A percentile compares a stretch with the other conserved stretches of the same genome.
Evolutionary conservation across 2,888 invertebrate species (phyloP).

Genomic region (Isotomurus palustris): DNA sequence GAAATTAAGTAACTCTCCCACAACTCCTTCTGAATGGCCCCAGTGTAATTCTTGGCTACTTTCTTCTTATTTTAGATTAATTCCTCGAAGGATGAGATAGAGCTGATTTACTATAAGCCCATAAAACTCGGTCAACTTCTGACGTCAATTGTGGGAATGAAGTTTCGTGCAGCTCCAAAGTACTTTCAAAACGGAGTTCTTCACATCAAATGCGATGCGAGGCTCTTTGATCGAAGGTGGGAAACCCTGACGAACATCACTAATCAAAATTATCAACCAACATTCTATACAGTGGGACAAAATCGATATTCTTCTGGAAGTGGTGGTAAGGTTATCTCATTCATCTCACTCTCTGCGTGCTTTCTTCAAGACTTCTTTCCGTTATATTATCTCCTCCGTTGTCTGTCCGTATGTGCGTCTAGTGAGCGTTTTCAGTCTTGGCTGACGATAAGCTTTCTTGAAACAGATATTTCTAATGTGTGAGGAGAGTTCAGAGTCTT

Average conservation of each 20-base stretch:
- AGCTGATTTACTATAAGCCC: conserved; percentile 26
- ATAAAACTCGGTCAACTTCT: conserved; percentile 11
- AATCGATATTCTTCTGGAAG: conserved; percentile 32
- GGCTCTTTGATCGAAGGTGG: conserved; percentile 29
- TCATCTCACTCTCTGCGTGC: not conserved
- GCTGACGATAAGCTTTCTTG: no score
- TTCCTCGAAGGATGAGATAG: conserved; percentile 25
- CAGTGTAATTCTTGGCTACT: not conserved
- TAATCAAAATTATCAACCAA: conserved; percentile 23
- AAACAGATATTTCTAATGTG: no score
- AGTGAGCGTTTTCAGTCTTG: no score
- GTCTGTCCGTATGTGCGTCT: no score
- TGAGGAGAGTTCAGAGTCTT: no score
- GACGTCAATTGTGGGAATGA: conserved; percentile 28
- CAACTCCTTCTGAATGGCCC: not conserved
- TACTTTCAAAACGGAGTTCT: conserved; percentile 23
- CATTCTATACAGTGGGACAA: conserved; percentile 28
- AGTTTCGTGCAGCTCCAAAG: conserved; percentile 27
- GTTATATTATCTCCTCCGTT: no score
- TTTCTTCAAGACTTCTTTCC: no score
- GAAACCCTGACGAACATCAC: conserved; percentile 28
- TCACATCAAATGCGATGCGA: conserved; percentile 29
- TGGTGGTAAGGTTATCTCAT: conserved; percentile 5
- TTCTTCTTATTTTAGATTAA: conserved; percentile 21
- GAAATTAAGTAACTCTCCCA: no score